Conservation (phyloP, 2,797 vertebrate genomes). For the Brachyrhaphis roseni region DNA sequence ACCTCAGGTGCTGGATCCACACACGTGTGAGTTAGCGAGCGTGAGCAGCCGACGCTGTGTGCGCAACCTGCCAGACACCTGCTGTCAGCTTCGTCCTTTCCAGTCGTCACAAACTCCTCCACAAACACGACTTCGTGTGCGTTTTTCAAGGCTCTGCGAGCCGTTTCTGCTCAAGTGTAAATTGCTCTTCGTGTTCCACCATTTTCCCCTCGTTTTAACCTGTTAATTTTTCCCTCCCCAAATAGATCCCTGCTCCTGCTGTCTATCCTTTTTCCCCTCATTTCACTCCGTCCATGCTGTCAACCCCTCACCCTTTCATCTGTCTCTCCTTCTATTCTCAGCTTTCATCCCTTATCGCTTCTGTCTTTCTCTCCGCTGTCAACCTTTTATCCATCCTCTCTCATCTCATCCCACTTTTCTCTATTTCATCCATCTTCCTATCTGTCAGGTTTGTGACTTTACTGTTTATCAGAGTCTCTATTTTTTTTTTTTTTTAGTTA, state of each 20-base stretch:
- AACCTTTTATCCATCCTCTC: slow-evolving; percentile 61
- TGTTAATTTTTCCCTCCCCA: slow-evolving; percentile 11
- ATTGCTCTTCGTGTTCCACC: background rate
- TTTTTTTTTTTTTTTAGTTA: background rate
- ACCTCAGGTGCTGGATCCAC: slow-evolving; percentile 40
- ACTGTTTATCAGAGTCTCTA: slow-evolving; percentile 37
- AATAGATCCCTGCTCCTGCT: slow-evolving; percentile 22
- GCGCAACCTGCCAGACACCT: slow-evolving; percentile 43
- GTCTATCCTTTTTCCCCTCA: slow-evolving; percentile 26
- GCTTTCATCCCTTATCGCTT: slow-evolving; percentile 56
- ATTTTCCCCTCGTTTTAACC: slow-evolving; percentile 31
- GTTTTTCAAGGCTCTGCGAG: background rate
- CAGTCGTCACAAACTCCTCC: slow-evolving; percentile 22
- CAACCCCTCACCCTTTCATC: slow-evolving; percentile 59
- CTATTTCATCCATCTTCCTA: slow-evolving; percentile 50
- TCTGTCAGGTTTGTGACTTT: slow-evolving; percentile 57
- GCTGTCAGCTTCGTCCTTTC: slow-evolving; percentile 29
- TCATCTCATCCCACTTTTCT: slow-evolving; percentile 53
- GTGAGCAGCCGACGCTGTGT: slow-evolving; percentile 22
- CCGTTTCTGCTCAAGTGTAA: background rate
- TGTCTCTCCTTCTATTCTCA: slow-evolving; percentile 44
- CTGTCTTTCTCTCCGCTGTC: slow-evolving; percentile 50
- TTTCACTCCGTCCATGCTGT: slow-evolving; percentile 55
- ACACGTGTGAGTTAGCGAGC: slow-evolving; percentile 19
- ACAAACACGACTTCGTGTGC: background rate